phyloP scores from a whole-genome alignment of 1,140 invertebrate genomes.

The Cotesia chilonis region DNA sequence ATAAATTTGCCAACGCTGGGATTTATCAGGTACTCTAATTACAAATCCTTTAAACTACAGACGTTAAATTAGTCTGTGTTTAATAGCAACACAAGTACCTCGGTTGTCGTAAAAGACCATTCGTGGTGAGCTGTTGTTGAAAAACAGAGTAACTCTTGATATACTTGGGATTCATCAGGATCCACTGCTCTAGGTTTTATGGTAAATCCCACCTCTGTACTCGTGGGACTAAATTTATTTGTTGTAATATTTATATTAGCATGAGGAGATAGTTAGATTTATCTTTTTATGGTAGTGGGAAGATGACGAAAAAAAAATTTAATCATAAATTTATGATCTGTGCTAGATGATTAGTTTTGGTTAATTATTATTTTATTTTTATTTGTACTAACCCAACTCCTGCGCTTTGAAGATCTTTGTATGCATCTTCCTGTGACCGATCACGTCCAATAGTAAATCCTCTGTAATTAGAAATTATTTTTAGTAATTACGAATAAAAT shows the following conservation, averaged over 20 bases:
- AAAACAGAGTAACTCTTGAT: constrained; percentile 66
- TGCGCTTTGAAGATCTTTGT: constrained; percentile 77
- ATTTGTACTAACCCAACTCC: constrained; percentile 63
- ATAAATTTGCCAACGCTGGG: background rate
- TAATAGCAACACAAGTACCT: constrained; percentile 48
- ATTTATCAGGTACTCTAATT: background rate
- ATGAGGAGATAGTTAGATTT: constrained; percentile 23
- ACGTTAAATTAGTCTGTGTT: constrained; percentile 24
- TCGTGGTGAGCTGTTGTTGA: constrained; percentile 61
- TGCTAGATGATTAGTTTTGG: no score
- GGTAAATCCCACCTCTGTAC: constrained; percentile 62
- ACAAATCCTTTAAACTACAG: constrained; percentile 18
- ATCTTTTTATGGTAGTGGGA: constrained; percentile 5
- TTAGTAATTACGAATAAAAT: constrained; percentile 9
- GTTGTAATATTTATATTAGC: constrained; percentile 47
- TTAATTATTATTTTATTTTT: no score
- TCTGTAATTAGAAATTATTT: constrained; percentile 66
- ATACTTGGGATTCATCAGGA: constrained; percentile 63
- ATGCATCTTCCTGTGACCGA: constrained; percentile 83
- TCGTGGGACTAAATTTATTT: constrained; percentile 58
- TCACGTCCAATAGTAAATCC: constrained; percentile 79
- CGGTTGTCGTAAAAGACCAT: constrained; percentile 61
- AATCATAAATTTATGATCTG: background rate
- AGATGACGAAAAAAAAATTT: background rate
- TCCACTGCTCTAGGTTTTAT: constrained; percentile 64